phyloP scores from a whole-genome alignment of 2,797 vertebrate species.

The Gambelia wislizenii region DNA sequence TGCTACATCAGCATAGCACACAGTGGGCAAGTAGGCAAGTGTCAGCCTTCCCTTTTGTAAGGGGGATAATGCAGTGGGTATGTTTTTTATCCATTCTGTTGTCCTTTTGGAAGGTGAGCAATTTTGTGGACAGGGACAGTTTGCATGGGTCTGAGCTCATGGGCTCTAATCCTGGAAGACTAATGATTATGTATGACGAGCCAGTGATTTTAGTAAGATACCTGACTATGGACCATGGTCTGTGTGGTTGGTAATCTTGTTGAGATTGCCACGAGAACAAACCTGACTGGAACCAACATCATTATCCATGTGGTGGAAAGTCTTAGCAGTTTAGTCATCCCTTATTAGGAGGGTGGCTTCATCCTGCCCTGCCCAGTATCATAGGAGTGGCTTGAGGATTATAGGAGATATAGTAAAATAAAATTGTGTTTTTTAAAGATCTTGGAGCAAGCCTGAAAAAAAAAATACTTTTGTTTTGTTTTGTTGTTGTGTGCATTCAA shows the following conservation, averaged over 20 bases:
- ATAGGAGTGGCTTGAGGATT: background rate
- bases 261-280: background rate
- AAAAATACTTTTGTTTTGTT: no score
- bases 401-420: background rate
- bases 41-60: background rate
- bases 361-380: background rate
- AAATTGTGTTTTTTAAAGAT: no score
- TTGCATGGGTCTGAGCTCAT: no score
- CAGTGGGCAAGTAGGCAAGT: background rate
- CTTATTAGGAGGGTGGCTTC: background rate
- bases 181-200: background rate
- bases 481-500: no score
- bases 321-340: background rate
- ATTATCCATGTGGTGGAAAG: background rate
- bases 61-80: no score
- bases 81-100: background rate
- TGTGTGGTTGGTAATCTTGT: background rate
- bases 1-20: background rate
- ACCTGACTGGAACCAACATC: background rate
- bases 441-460: no score
- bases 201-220: background rate
- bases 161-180: background rate
- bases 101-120: background rate
- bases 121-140: background rate
- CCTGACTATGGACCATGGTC: background rate